Evolutionary conservation across 1,140 invertebrate genomes (phyloP).

Genomic region (Sesamia nonagrioides): DNA sequence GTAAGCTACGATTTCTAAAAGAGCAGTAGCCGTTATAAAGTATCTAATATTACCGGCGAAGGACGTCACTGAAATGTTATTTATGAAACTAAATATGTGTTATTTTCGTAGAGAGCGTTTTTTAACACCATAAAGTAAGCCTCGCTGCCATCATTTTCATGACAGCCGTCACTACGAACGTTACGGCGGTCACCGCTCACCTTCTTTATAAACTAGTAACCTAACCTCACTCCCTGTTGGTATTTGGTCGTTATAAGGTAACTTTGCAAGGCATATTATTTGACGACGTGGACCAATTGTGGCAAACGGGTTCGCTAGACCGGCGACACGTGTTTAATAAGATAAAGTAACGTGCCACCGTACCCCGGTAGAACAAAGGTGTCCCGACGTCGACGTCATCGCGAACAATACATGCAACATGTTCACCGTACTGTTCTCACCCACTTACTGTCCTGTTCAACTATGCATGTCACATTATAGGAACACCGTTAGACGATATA

Average conservation of each 20-base stretch:
- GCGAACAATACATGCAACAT: conserved; percentile 65
- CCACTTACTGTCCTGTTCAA: conserved; percentile 53
- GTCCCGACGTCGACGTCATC: conserved; percentile 64
- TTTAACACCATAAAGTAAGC: no score
- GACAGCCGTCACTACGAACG: no score
- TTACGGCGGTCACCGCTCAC: no score
- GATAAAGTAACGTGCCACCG: conserved; percentile 72
- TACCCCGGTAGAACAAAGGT: conserved; percentile 73
- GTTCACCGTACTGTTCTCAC: conserved; percentile 50
- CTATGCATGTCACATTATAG: conserved; percentile 44
- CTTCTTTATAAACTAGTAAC: conserved; percentile 34
- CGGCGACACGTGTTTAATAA: conserved; percentile 73
- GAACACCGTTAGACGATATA: conserved; percentile 1
- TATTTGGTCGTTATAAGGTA: conserved; percentile 63
- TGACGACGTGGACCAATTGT: conserved; percentile 72
- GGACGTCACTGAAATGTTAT: no score
- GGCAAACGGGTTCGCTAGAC: conserved; percentile 70
- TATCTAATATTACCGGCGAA: no score
- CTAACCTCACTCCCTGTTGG: conserved; percentile 31
- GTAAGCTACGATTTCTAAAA: no score
- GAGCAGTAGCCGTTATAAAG: no score
- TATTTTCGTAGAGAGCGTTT: no score
- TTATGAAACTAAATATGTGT: no score
- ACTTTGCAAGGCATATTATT: conserved; percentile 71
- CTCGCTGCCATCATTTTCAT: no score